Base-by-base conservation (phyloP, 1,140 invertebrate genomes). In the Pomacea maculata region DNA sequence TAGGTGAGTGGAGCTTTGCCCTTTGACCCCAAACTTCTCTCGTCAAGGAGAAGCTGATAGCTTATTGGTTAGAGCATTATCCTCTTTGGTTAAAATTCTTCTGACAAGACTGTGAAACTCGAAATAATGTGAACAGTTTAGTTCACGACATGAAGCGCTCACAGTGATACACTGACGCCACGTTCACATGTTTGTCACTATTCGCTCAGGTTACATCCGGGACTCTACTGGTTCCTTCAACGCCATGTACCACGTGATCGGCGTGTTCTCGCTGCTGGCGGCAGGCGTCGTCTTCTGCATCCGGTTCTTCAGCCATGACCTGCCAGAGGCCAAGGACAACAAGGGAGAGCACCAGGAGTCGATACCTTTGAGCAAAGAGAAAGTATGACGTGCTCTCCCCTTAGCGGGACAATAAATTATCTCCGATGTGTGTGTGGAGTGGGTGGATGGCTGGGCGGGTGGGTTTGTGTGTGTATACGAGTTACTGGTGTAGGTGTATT, bases 161-260 rank as follows among this genome's bases (percentile, higher is more conserved):
- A 45, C 34, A 45, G 6, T 45, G 3, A 45, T 2, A 45, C 2
- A 45, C 6, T 45, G 34, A 45, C 34, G 6, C 25, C 25, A 25
- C 25, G 25, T 1, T 75, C 55, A 55, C 10, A n/a, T 55, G 5
- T 57, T 75, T 55, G 57, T 76, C 29, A 12, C 1, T 61, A 34
- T 17, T 34, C 25, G 3, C 25, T 19, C 75, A 76, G 75, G 75
- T 17, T 76, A 76, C 61, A 76, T 76, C 64, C 75, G 75, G 63
- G 75, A 77, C 64, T 54, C 25, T 15, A 77, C 75, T 25, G 75
- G 75, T 29, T 67, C 61, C 19, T 77, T 65, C 68, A 63, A 77
- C 75, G 19, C 54, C n/a, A 34, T 63, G 25, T 67, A 67, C 75
- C 21, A 77, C 64, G 75, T 77, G 21, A 77, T 77, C 64, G 75